phyloP scores from a whole-genome alignment of 2,113 vertebrate genomes.

The Pundamilia nyererei region DNA sequence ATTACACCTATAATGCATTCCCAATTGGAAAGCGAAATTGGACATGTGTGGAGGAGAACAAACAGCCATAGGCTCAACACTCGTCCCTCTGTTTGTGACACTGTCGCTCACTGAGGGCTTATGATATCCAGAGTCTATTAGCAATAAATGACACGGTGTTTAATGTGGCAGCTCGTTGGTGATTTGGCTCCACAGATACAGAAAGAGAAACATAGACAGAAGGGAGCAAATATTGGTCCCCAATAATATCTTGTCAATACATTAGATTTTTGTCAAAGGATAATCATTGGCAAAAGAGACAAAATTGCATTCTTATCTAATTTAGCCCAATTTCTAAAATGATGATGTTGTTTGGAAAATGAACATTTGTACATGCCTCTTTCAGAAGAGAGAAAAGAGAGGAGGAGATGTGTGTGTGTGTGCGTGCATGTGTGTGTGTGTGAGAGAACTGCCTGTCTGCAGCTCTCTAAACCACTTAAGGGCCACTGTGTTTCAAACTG shows the following conservation, averaged over 20 bases:
- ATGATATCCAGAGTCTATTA: slow-evolving; percentile 38
- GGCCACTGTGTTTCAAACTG: slow-evolving; percentile 56
- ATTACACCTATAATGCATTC: slow-evolving; percentile 99
- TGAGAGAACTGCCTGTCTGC: slow-evolving; percentile 13
- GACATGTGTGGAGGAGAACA: slow-evolving; percentile 80
- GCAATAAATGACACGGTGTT: slow-evolving; percentile 47
- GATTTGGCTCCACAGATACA: slow-evolving; percentile 20
- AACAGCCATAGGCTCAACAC: slow-evolving; percentile 63
- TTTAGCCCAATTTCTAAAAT: slow-evolving; percentile 34
- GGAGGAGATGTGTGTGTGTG: not conserved
- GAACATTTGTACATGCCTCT: slow-evolving; percentile 1
- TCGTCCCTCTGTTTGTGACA: slow-evolving; percentile 43
- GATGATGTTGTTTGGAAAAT: slow-evolving; percentile 24
- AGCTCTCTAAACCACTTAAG: slow-evolving; percentile 52
- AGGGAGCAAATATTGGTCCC: not conserved
- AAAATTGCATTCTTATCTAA: slow-evolving; percentile 41
- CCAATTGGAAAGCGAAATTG: slow-evolving; percentile 92
- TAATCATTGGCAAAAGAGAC: slow-evolving; percentile 19
- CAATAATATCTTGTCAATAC: slow-evolving; percentile 43
- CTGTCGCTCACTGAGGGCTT: slow-evolving; percentile 19
- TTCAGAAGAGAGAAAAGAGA: not conserved
- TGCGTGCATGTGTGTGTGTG: not conserved
- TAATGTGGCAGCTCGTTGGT: slow-evolving; percentile 21
- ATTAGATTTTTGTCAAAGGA: slow-evolving; percentile 24
- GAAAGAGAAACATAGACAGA: not conserved